Percentiles rank a stretch among this genome's conserved stretches.
Evolutionary conservation across 2,888 invertebrate genomes (phyloP).

Genomic region (Meiosimyza platycephala): DNA sequence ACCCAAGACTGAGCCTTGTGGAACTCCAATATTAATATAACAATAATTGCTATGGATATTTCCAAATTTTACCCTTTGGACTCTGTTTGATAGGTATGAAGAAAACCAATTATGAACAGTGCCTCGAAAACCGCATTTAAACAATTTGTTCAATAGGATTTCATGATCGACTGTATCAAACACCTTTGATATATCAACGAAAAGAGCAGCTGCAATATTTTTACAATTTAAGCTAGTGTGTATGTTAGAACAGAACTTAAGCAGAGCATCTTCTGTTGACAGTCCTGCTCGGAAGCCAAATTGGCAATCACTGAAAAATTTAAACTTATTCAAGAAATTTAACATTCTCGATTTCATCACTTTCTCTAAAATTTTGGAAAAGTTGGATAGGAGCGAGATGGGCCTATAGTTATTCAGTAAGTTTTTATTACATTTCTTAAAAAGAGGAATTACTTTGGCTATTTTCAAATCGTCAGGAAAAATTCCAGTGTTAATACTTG

Average conservation of each 20-base stretch:
- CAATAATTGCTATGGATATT: not conserved
- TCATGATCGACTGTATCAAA: slow-evolving; percentile 1
- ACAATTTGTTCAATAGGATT: not conserved
- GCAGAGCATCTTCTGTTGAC: not conserved
- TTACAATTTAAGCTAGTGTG: not conserved
- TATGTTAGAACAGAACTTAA: not conserved
- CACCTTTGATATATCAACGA: not conserved
- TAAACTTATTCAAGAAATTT: not conserved
- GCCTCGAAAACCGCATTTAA: not conserved
- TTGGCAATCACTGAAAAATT: not conserved
- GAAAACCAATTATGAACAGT: no score
- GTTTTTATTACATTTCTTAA: no score
- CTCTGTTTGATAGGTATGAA: not conserved
- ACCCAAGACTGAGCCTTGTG: not conserved
- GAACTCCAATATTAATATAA: not conserved
- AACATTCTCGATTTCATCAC: not conserved
- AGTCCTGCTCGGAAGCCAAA: slow-evolving; percentile 4
- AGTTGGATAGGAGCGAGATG: not conserved
- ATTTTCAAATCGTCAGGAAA: no score
- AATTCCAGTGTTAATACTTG: no score
- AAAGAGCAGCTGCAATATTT: not conserved
- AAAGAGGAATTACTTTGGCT: no score
- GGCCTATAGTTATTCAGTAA: not conserved
- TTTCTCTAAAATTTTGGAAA: not conserved
- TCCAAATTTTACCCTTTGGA: not conserved